Conservation (phyloP, 2,113 vertebrate species). For the Engraulis encrasicolus region DNA sequence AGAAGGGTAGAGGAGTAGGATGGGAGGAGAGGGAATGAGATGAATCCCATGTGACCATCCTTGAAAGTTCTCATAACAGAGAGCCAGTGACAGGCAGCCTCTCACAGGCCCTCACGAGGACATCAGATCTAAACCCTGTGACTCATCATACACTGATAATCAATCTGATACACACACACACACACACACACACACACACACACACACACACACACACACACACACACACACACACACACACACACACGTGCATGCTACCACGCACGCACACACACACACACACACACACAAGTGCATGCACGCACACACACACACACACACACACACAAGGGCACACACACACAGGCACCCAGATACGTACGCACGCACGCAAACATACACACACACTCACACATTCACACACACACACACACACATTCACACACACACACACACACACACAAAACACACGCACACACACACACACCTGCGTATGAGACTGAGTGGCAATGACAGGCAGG, state of each 20-base stretch:
- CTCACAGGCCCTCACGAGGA: background rate
- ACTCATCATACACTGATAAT: slow-evolving; percentile 5
- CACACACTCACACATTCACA: background rate
- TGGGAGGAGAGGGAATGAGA: background rate
- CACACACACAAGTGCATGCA: no score
- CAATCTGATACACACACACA: background rate
- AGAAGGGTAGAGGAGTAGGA: background rate
- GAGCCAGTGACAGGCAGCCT: background rate
- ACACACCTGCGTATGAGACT: background rate
- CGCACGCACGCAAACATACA: no score
- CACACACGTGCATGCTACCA: no score
- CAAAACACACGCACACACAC: background rate
- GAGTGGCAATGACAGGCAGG: background rate
- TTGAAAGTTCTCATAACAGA: background rate
- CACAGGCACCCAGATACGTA: no score
- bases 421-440: background rate
- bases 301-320: background rate
- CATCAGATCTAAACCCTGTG: background rate
- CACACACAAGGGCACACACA: background rate
- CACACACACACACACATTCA: background rate
- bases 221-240: no score
- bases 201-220: background rate
- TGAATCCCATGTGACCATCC: background rate
- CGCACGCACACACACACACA: no score
- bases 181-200: background rate